Percentiles rank a stretch among this genome's conserved stretches.
Conservation (phyloP, 2,797 vertebrate species). For the Telmatherina bonti region DNA sequence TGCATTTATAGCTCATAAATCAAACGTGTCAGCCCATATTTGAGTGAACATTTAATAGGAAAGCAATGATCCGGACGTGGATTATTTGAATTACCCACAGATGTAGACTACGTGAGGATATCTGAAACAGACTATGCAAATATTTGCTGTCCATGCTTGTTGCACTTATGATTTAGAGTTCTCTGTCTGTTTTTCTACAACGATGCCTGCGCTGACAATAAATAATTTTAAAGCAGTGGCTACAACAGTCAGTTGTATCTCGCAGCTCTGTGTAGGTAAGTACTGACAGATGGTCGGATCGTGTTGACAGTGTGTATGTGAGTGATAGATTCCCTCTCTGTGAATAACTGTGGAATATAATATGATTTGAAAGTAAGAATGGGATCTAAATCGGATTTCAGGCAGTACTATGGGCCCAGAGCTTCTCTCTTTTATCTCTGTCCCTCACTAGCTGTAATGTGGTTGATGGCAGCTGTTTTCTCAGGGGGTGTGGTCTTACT, state of each 20-base stretch:
- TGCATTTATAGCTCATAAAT: conserved; percentile 48
- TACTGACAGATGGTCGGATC: conserved; percentile 68
- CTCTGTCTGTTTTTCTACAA: conserved; percentile 28
- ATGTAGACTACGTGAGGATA: conserved; percentile 12
- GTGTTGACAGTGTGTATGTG: conserved; percentile 57
- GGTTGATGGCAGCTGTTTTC: conserved; percentile 62
- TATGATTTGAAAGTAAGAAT: conserved; percentile 75
- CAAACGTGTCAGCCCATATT: conserved; percentile 37
- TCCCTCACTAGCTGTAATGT: conserved; percentile 61
- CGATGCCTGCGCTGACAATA: conserved; percentile 10
- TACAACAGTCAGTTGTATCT: conserved; percentile 41
- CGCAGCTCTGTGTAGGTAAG: conserved; percentile 58
- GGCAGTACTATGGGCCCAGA: conserved; percentile 61
- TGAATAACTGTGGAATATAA: conserved; percentile 72
- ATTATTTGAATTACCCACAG: conserved; percentile 22
- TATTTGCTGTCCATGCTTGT: conserved; percentile 19
- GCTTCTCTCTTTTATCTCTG: conserved; percentile 68
- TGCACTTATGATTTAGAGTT: conserved; percentile 31
- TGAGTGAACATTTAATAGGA: conserved; percentile 30
- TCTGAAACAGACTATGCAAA: conserved; percentile 17
- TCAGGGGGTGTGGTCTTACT: conserved; percentile 59
- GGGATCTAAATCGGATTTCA: conserved; percentile 78
- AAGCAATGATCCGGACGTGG: conserved; percentile 23
- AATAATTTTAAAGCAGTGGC: conserved; percentile 32
- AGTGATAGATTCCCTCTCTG: conserved; percentile 71